Percentiles rank a stretch among this genome's conserved stretches.
phyloP scores from a whole-genome alignment of 2,797 vertebrate species.

The Arctocebus calabarensis region DNA sequence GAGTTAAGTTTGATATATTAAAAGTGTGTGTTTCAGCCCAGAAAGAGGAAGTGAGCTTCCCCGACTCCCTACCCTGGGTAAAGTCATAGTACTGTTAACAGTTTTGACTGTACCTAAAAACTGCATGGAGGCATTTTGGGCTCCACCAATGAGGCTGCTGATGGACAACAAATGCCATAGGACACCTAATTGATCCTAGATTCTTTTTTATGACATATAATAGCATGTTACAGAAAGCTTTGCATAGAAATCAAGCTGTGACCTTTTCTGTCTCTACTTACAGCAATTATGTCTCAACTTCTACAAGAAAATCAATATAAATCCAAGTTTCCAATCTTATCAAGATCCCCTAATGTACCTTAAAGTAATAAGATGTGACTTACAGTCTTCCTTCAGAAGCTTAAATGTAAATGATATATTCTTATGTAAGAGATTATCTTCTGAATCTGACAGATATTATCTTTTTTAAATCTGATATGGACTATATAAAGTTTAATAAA shows the following conservation, averaged over 20 bases:
- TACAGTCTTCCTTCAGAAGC: slow-evolving; percentile 67
- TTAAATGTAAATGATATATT: slow-evolving; percentile 78
- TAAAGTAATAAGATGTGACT: slow-evolving; percentile 80
- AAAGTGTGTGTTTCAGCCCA: not conserved
- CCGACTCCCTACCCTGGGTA: too few species aligned
- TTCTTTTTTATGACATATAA: slow-evolving; percentile 34
- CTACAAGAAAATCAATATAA: slow-evolving; percentile 74
- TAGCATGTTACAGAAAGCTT: slow-evolving; percentile 68
- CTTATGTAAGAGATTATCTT: slow-evolving; percentile 77
- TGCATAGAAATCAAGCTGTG: slow-evolving; percentile 71
- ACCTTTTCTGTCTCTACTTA: slow-evolving; percentile 73
- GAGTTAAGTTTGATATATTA: not conserved
- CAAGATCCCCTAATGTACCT: slow-evolving; percentile 75
- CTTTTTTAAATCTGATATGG: slow-evolving; percentile 74
- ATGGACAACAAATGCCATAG: not conserved
- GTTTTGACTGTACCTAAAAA: not conserved
- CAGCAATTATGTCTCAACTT: slow-evolving; percentile 73
- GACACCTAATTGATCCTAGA: not conserved
- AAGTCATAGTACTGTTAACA: not conserved
- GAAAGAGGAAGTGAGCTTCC: not conserved
- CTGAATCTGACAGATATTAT: slow-evolving; percentile 73
- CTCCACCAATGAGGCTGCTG: not conserved
- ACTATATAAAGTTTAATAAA: slow-evolving; percentile 76
- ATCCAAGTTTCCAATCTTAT: slow-evolving; percentile 67
- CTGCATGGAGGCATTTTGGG: not conserved